A percentile compares a stretch with the other conserved stretches of the same genome.
Conservation (phyloP, 92 coral and sea anemone species). For the Phenganax subtilis region DNA sequence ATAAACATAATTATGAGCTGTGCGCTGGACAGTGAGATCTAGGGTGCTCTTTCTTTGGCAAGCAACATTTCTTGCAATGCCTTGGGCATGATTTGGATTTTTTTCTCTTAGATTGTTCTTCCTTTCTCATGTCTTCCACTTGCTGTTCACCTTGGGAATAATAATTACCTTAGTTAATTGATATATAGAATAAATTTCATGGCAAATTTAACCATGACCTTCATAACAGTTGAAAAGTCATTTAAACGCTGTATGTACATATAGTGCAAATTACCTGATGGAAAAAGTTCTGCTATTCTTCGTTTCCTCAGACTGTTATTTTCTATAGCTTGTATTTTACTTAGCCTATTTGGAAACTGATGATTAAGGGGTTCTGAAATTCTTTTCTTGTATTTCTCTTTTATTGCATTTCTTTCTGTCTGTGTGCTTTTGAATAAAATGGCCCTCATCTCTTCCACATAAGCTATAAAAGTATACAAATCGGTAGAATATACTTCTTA, state of each 20-base stretch:
- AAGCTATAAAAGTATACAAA: too few species aligned
- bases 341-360: conserved; percentile 42
- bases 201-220: background rate
- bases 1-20: background rate
- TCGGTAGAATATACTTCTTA: too few species aligned
- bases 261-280: conserved; percentile 36
- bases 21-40: conserved; percentile 8
- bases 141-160: background rate
- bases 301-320: conserved; percentile 38
- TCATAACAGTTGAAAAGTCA: background rate
- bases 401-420: conserved; percentile 1
- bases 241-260: background rate
- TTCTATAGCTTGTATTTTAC: background rate
- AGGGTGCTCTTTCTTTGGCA: conserved; percentile 12
- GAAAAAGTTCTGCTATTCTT: conserved; percentile 39
- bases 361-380: conserved; percentile 51
- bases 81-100: background rate
- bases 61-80: background rate
- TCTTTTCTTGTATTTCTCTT: conserved; percentile 39
- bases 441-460: too few species aligned
- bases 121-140: background rate
- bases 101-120: background rate
- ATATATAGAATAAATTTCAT: background rate
- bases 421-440: too few species aligned
- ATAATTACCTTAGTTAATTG: background rate